These are phyloP conservation scores for Hymenochirus boettgeri DNA, from an alignment of 2,113 vertebrate genomes.

Conservation along the genomic window DNA sequence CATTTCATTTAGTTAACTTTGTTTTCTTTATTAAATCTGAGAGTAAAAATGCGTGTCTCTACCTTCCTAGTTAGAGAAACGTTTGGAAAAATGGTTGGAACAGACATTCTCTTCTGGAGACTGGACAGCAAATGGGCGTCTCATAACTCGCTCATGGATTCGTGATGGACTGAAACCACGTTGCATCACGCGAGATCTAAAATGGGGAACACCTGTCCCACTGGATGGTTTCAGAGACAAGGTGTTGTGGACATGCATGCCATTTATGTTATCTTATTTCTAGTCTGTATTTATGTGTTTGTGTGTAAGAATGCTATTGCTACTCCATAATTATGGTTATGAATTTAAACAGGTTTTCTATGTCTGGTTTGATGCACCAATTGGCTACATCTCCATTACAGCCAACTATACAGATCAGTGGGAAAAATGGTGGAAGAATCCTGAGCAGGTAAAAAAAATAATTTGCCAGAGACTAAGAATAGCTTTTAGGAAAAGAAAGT, in stretches of 20 bases:
- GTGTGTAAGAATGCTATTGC: too few relatives aligned
- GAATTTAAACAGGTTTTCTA: constrained; percentile 81
- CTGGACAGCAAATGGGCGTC: constrained; percentile 86
- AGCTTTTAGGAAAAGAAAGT: too few relatives aligned
- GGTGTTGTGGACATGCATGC: too few relatives aligned
- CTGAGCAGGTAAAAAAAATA: constrained; percentile 72
- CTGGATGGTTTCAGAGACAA: constrained; percentile 84
- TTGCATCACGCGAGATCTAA: constrained; percentile 90
- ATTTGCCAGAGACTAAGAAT: too few relatives aligned
- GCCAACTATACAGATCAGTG: constrained; percentile 91
- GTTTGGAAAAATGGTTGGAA: constrained; percentile 81
- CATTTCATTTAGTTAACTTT: too few relatives aligned
- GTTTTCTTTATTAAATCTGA: too few relatives aligned
- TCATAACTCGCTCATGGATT: constrained; percentile 90
- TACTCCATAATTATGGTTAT: background rate
- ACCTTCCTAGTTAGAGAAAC: constrained; percentile 80
- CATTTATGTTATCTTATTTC: too few relatives aligned
- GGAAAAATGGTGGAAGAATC: constrained; percentile 98
- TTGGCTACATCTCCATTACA: constrained; percentile 92
- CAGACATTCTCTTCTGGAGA: constrained; percentile 68
- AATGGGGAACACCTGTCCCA: constrained; percentile 93
- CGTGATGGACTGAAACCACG: constrained; percentile 88
- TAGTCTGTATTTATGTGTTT: too few relatives aligned
- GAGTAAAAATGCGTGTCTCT: too few relatives aligned
- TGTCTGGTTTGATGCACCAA: constrained; percentile 95